A percentile compares a stretch with the other conserved stretches of the same genome.
phyloP scores from a whole-genome alignment of 2,113 vertebrate genomes.

The Saccopteryx bilineata region DNA sequence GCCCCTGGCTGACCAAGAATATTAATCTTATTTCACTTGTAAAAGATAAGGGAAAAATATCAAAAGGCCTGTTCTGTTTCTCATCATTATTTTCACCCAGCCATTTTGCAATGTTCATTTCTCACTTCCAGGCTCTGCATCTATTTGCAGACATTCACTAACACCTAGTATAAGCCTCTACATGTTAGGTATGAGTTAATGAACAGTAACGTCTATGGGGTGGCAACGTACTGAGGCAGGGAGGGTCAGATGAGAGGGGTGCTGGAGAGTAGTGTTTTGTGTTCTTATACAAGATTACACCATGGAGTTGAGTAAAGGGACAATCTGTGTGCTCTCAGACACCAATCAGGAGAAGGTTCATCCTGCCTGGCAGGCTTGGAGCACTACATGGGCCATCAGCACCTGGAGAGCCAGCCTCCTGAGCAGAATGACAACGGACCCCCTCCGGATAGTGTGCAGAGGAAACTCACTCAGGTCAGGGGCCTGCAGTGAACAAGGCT shows the following conservation, averaged over 20 bases:
- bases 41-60: background rate
- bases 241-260: background rate
- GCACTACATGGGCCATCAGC: background rate
- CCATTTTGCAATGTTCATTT: slow-evolving; percentile 60
- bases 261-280: background rate
- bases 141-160: slow-evolving; percentile 64
- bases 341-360: background rate
- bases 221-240: slow-evolving; percentile 41
- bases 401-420: background rate
- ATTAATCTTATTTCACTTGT: slow-evolving; percentile 38
- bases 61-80: slow-evolving; percentile 40
- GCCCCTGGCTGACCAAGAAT: slow-evolving; percentile 28
- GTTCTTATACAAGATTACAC: background rate
- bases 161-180: slow-evolving; percentile 12
- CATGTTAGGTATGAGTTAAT: slow-evolving; percentile 51
- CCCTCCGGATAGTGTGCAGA: background rate
- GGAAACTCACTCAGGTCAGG: background rate
- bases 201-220: slow-evolving; percentile 12
- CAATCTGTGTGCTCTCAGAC: background rate
- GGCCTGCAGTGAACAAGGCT: background rate
- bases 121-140: slow-evolving; percentile 47
- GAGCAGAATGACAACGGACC: background rate
- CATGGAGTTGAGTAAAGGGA: background rate
- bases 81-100: slow-evolving; percentile 21
- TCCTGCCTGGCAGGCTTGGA: background rate